Evolutionary conservation across 2,888 invertebrate species (phyloP), one percentile per base, ranked within the genome.

Genomic region (Drosophila hamatofila): DNA sequence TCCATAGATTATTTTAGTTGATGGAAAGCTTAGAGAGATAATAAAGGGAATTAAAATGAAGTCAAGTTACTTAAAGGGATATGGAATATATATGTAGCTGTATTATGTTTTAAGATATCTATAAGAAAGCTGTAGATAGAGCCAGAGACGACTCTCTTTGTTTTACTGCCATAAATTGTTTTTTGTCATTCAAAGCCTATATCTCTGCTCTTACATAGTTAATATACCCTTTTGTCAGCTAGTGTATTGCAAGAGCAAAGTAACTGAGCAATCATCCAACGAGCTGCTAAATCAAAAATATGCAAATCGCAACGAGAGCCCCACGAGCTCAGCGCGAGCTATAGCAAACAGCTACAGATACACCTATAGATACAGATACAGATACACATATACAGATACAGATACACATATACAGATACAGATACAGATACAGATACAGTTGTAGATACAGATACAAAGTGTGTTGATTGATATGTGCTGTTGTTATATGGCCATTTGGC

Each of bases 241-340:
- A 54, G 54, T 25, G 54, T 39, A 48, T 48, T 14, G n/a, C 21
- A 21, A 21, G 46, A 66, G 60, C 48, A 49, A 63, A 61, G 61
- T 61, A 70, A 52, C 73, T 71, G 62, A 74, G 52, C 75, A 74
- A 77, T 79, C 80, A 79, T 70, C 52, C 72, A 55, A 61, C 80
- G 88, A 83, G 88, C 81, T 82, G 88, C 78, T 91, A 90, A 88
- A 88, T 88, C 79, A 91, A 87, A 89, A 88, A 89, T 84, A 84
- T 89, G 90, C 87, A 89, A 90, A 90, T 91, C 72, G 76, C 78
- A 46, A 57, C 63, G 71, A 80, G 82, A 77, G 75, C 74, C 61
- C 72, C 78, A 80, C 82, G 74, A 81, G 75, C 77, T 56, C 68
- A 71, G 78, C 81, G 76, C 82, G 77, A 84, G 72, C 77, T 55